These are phyloP conservation scores for Netelia fuscicornis DNA, from an alignment of 2,888 invertebrate genomes.

Conservation along the genomic window DNA sequence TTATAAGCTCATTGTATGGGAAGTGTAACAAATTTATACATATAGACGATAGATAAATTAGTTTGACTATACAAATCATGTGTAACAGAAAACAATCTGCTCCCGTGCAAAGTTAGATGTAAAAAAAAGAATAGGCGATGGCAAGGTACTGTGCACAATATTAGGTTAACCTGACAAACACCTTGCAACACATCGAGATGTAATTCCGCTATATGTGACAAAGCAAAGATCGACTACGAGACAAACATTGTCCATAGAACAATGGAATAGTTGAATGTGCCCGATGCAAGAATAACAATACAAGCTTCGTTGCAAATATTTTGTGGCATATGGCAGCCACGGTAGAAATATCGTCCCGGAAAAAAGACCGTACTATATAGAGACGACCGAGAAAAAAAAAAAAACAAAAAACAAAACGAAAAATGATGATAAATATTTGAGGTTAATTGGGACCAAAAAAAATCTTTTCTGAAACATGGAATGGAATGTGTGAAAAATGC, in stretches of 20 bases:
- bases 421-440: slow-evolving; percentile 29
- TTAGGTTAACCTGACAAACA: too few species aligned
- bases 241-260: background rate
- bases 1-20: too few species aligned
- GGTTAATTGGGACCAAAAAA: slow-evolving; percentile 44
- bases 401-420: background rate
- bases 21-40: too few species aligned
- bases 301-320: slow-evolving; percentile 28
- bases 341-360: slow-evolving; percentile 1
- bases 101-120: too few species aligned
- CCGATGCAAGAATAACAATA: background rate
- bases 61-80: too few species aligned
- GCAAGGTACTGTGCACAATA: too few species aligned
- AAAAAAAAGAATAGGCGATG: too few species aligned
- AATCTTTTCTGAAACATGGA: background rate
- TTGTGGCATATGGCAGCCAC: slow-evolving; percentile 34
- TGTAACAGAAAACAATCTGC: too few species aligned
- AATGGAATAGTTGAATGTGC: background rate
- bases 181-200: too few species aligned
- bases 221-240: background rate
- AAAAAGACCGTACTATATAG: background rate
- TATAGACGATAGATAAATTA: too few species aligned
- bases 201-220: too few species aligned
- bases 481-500: background rate
- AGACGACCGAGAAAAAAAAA: background rate